Conservation (phyloP, 2,888 invertebrate genomes). For the Carcina quercana region DNA sequence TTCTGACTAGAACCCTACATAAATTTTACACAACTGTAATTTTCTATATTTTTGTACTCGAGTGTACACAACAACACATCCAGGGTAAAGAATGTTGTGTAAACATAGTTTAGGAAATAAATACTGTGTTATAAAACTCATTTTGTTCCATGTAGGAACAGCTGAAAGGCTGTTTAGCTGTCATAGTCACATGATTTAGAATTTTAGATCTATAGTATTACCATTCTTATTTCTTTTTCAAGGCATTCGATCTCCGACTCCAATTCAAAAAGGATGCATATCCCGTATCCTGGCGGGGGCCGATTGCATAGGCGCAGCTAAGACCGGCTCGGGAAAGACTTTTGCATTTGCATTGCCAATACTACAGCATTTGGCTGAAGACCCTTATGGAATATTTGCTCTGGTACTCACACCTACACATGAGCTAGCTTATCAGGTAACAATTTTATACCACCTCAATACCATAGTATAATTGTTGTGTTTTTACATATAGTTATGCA, state of each 20-base stretch:
- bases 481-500: too few species aligned
- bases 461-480: too few species aligned
- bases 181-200: too few species aligned
- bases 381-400: conserved; percentile 97
- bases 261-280: conserved; percentile 88
- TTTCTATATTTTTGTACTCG: neutral
- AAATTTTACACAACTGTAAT: neutral
- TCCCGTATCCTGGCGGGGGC: conserved; percentile 83
- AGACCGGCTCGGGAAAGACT: conserved; percentile 99
- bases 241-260: conserved; percentile 87
- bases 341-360: conserved; percentile 97
- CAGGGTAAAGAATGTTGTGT: too few species aligned
- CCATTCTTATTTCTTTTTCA: conserved; percentile 15
- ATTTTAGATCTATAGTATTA: too few species aligned
- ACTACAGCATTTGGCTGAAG: conserved; percentile 91
- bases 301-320: conserved; percentile 96
- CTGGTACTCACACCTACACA: conserved; percentile 96
- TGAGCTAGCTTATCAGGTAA: conserved; percentile 89
- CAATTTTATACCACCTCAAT: too few species aligned
- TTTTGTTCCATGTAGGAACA: too few species aligned
- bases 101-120: too few species aligned
- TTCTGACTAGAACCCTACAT: conserved; percentile 9
- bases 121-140: too few species aligned
- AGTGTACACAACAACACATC: too few species aligned
- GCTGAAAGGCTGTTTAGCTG: too few species aligned